Percentiles rank a stretch among this genome's conserved stretches.
Evolutionary conservation across 2,888 invertebrate genomes (phyloP).

Genomic region (Sminthurinus aureus): DNA sequence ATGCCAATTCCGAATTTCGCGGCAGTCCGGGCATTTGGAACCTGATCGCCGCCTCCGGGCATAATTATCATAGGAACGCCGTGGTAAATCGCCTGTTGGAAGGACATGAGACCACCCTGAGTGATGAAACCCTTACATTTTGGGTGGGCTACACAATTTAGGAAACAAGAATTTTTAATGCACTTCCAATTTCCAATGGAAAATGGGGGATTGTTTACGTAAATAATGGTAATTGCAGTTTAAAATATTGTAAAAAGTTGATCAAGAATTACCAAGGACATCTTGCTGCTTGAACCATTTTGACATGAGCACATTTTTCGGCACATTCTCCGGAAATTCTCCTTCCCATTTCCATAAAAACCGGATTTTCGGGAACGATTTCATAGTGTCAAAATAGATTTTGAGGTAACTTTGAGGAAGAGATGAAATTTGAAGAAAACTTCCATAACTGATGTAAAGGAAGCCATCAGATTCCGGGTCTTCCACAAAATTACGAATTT

Average conservation of each 20-base stretch:
- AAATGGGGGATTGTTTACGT: too few species aligned
- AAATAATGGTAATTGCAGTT: too few species aligned
- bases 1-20: too few species aligned
- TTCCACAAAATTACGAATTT: not conserved
- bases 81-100: slow-evolving; percentile 22
- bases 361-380: too few species aligned
- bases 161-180: too few species aligned
- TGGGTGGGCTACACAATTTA: slow-evolving; percentile 72
- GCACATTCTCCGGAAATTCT: slow-evolving; percentile 20
- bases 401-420: not conserved
- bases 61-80: slow-evolving; percentile 18
- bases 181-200: too few species aligned
- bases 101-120: slow-evolving; percentile 4
- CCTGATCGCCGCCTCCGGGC: not conserved
- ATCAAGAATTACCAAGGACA: slow-evolving; percentile 23
- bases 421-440: not conserved
- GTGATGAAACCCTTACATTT: slow-evolving; percentile 64
- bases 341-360: too few species aligned
- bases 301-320: slow-evolving; percentile 50
- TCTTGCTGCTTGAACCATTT: slow-evolving; percentile 29
- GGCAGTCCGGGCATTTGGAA: slow-evolving; percentile 71
- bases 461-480: slow-evolving; percentile 1
- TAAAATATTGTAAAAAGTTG: too few species aligned
- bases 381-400: not conserved
- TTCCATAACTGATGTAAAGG: slow-evolving; percentile 25